A percentile compares a stretch with the other conserved stretches of the same genome.
phyloP scores from a whole-genome alignment of 2,888 invertebrate genomes.

The Limnephilus auricula region DNA sequence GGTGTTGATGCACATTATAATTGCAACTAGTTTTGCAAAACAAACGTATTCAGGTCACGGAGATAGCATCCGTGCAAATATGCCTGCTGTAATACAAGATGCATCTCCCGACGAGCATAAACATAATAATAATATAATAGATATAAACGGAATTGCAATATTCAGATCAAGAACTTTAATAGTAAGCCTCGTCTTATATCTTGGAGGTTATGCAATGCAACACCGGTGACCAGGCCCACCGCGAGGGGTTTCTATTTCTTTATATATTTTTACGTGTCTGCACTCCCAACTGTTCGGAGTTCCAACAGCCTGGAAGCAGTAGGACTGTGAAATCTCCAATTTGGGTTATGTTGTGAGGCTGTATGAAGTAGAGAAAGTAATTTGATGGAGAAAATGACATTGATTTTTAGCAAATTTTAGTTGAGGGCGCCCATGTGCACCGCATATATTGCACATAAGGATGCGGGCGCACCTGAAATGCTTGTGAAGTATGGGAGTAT shows the following conservation, averaged over 20 bases:
- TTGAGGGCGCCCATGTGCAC: not conserved
- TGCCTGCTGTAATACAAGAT: not conserved
- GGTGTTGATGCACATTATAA: slow-evolving; percentile 39
- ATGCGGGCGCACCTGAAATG: not conserved
- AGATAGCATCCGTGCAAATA: slow-evolving; percentile 6
- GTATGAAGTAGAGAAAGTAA: too few species aligned
- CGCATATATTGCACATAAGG: not conserved
- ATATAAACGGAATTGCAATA: not conserved
- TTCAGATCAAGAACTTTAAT: not conserved
- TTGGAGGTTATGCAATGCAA: not conserved
- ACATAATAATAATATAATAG: not conserved
- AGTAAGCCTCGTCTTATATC: not conserved
- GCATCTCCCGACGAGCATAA: not conserved
- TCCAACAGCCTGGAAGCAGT: not conserved
- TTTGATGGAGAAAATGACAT: not conserved
- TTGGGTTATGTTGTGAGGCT: not conserved
- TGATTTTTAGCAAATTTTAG: not conserved
- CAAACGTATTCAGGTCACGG: slow-evolving; percentile 33
- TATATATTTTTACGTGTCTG: not conserved
- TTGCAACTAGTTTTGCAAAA: not conserved
- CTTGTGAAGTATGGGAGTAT: not conserved
- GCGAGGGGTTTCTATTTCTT: not conserved
- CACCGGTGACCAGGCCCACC: not conserved
- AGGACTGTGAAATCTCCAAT: not conserved
- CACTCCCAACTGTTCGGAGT: not conserved